phyloP scores from a whole-genome alignment of 2,888 invertebrate genomes.

The Apodemia mormo region DNA sequence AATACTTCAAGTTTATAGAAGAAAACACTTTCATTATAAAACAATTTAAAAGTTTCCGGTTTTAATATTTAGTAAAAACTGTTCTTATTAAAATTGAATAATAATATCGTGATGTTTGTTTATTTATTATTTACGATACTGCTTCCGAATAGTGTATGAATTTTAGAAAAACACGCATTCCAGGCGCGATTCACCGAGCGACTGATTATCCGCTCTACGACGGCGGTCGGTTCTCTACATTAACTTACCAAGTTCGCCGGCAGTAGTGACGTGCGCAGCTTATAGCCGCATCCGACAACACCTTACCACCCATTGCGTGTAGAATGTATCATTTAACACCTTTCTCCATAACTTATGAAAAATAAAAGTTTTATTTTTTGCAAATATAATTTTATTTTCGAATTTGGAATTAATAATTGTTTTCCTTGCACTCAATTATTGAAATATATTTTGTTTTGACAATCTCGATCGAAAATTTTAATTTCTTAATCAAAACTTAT shows the following conservation, averaged over 20 bases:
- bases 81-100: neutral
- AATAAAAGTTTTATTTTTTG: too few species aligned
- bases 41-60: neutral
- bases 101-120: conserved; percentile 20
- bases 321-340: neutral
- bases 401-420: too few species aligned
- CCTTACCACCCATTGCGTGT: conserved; percentile 20
- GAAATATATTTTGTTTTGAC: too few species aligned
- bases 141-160: neutral
- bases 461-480: too few species aligned
- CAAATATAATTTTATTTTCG: too few species aligned
- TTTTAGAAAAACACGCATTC: conserved; percentile 5
- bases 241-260: conserved; percentile 20
- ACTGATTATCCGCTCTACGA: conserved; percentile 19
- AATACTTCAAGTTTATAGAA: conserved; percentile 20
- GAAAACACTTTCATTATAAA: neutral
- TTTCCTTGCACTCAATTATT: too few species aligned
- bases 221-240: conserved; percentile 16
- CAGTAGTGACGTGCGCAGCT: conserved; percentile 30
- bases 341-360: neutral
- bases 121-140: conserved; percentile 22
- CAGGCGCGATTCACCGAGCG: conserved; percentile 18
- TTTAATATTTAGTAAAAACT: neutral
- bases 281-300: conserved; percentile 24
- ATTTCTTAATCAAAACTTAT: too few species aligned